Conservation (phyloP, 2,888 invertebrate species). For the Salpingus planirostris region DNA sequence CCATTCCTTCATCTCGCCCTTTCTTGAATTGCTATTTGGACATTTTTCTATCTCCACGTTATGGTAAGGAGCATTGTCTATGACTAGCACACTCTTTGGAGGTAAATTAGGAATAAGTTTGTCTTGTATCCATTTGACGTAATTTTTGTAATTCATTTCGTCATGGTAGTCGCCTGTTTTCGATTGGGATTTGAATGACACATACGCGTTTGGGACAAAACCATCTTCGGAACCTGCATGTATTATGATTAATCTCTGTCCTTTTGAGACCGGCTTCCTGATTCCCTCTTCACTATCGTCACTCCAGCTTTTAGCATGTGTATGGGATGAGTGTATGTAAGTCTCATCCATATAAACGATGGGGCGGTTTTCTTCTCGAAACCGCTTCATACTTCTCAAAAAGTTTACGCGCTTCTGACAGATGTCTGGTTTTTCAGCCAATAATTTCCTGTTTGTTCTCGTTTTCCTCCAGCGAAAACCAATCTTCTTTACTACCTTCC, state of each 20-base stretch:
- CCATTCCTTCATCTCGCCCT: conserved; percentile 2
- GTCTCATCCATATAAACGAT: no score
- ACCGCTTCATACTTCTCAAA: conserved; percentile 3
- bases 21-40: conserved; percentile 1
- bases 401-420: background rate
- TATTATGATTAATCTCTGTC: conserved; percentile 11
- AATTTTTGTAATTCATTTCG: conserved; percentile 14
- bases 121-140: conserved; percentile 10
- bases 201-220: conserved; percentile 10
- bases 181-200: conserved; percentile 9
- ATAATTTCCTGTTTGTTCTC: background rate
- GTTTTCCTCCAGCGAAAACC: conserved; percentile 3
- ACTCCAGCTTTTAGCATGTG: conserved; percentile 12
- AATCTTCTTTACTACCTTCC: conserved; percentile 2
- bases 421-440: background rate
- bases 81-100: conserved; percentile 16
- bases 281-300: conserved; percentile 12
- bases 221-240: conserved; percentile 14
- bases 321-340: conserved; percentile 7
- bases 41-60: conserved; percentile 2
- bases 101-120: conserved; percentile 17
- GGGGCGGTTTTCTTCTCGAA: conserved; percentile 4
- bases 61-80: conserved; percentile 18
- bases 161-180: conserved; percentile 9
- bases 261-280: conserved; percentile 8